Conservation (phyloP, 2,888 invertebrate species). For the Pollenia griseotomentosa region DNA sequence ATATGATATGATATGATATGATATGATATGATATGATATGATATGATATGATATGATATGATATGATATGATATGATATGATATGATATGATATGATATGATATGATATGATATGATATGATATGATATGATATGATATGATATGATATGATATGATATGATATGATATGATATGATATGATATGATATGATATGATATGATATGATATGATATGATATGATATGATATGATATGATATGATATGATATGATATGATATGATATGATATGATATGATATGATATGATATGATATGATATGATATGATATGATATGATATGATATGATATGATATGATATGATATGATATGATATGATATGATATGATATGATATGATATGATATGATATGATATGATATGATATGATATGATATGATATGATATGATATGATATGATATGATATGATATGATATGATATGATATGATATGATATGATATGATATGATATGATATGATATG, state of each 20-base stretch:
- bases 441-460: too few species aligned
- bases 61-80: conserved; percentile 4
- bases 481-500: too few species aligned
- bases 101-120: background rate
- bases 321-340: conserved; percentile 42
- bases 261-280: conserved; percentile 1
- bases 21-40: conserved; percentile 7
- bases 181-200: background rate
- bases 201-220: too few species aligned
- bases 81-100: conserved; percentile 12
- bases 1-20: conserved; percentile 8
- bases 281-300: conserved; percentile 7
- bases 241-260: conserved; percentile 8
- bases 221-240: conserved; percentile 12
- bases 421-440: too few species aligned
- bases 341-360: conserved; percentile 37
- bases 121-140: background rate
- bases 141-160: background rate
- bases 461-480: too few species aligned
- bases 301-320: conserved; percentile 49
- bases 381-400: too few species aligned
- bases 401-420: too few species aligned
- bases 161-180: background rate
- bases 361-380: too few species aligned
- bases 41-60: conserved; percentile 28